These are phyloP conservation scores for Phylloscopus collybita DNA, from an alignment of 2,797 vertebrate genomes.

Conservation along the genomic window DNA sequence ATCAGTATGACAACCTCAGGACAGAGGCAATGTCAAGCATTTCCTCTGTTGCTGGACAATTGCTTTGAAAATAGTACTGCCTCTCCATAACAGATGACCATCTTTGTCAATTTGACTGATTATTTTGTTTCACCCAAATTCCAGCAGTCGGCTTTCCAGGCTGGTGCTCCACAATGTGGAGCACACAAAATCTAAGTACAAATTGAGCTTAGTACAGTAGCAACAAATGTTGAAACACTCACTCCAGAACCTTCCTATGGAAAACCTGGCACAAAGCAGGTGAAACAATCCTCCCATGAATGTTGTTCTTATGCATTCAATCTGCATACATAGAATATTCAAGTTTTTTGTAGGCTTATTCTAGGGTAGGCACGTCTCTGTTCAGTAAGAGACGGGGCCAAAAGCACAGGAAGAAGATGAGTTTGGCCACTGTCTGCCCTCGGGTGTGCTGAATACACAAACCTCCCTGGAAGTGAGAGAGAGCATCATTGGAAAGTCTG, in stretches of 20 bases:
- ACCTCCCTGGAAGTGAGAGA: background rate
- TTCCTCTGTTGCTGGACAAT: background rate
- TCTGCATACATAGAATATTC: background rate
- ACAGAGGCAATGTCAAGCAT: background rate
- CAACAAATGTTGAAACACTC: background rate
- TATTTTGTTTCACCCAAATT: background rate
- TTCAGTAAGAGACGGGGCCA: background rate
- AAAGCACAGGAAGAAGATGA: background rate
- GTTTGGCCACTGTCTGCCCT: background rate
- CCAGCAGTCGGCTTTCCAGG: background rate
- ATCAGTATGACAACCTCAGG: background rate
- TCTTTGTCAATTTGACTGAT: background rate
- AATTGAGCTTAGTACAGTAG: background rate
- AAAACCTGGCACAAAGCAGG: background rate
- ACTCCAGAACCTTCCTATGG: accelerated
- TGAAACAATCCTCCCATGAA: background rate
- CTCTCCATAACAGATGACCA: background rate
- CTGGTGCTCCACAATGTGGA: background rate
- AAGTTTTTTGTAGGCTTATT: background rate
- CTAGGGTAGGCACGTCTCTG: background rate
- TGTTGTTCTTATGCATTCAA: background rate
- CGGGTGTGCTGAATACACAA: background rate
- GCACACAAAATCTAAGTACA: background rate
- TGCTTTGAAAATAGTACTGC: background rate
- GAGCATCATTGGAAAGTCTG: background rate